Conservation (phyloP, 2,888 invertebrate species). For the Sympetrum striolatum region DNA sequence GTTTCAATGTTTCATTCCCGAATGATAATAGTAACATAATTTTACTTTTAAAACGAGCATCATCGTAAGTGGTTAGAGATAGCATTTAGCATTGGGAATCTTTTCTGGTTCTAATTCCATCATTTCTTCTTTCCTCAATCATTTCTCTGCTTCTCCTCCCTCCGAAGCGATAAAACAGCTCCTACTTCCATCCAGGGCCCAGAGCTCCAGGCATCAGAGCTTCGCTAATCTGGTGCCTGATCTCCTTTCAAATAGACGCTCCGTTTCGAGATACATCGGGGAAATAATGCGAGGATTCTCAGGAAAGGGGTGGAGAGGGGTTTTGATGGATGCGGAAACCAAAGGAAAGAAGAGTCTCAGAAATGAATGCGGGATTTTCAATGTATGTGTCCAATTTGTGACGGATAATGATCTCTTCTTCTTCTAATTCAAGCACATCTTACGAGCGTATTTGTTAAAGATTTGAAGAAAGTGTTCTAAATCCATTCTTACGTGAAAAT, state of each 20-base stretch:
- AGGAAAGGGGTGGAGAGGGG: not conserved
- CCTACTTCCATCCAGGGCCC: not conserved
- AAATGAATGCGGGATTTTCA: not conserved
- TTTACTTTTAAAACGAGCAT: no score
- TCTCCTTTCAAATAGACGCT: slow-evolving; percentile 1
- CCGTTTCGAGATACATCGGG: not conserved
- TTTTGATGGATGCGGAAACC: not conserved
- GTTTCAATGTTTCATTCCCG: no score
- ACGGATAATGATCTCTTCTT: not conserved
- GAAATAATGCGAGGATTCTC: not conserved
- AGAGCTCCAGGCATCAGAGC: not conserved
- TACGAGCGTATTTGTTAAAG: no score
- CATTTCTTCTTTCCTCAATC: not conserved
- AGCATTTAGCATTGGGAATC: no score
- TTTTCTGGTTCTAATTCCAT: not conserved
- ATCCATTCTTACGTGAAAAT: no score
- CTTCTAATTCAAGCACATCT: no score
- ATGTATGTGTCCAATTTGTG: not conserved
- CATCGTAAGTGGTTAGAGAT: no score
- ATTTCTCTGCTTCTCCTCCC: not conserved
- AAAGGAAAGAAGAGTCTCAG: not conserved
- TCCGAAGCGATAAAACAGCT: not conserved
- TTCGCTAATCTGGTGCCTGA: not conserved
- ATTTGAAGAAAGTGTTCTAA: no score
- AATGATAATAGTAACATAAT: no score